These are phyloP conservation scores for Leptura quadrifasciata DNA, from an alignment of 2,888 invertebrate species.

Conservation along the genomic window DNA sequence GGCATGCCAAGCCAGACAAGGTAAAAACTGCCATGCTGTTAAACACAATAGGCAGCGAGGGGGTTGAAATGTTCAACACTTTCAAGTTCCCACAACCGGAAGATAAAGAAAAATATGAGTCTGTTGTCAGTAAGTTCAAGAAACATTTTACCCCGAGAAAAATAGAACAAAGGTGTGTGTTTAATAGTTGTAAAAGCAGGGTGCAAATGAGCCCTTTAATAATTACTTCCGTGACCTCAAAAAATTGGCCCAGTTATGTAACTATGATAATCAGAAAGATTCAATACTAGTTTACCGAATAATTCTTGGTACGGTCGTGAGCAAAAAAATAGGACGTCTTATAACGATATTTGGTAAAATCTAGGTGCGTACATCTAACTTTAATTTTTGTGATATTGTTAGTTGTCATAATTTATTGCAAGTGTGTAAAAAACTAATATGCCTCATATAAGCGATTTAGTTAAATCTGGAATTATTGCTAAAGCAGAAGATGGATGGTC, in stretches of 20 bases:
- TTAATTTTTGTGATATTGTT: too few relatives aligned
- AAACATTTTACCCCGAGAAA: background rate
- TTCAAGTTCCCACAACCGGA: background rate
- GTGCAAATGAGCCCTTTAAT: constrained; percentile 24
- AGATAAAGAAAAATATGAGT: background rate
- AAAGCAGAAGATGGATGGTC: too few relatives aligned
- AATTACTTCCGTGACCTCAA: constrained; percentile 22
- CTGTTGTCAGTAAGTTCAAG: background rate
- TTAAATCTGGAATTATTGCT: too few relatives aligned
- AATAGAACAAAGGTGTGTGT: background rate
- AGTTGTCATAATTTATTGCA: too few relatives aligned
- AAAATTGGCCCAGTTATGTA: constrained; percentile 8
- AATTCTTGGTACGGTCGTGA: background rate
- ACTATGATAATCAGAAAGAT: background rate
- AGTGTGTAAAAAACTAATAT: too few relatives aligned
- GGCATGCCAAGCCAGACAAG: background rate
- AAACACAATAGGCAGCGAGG: constrained; percentile 2
- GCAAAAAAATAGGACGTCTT: too few relatives aligned
- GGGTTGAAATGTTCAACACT: constrained; percentile 24
- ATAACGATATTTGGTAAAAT: too few relatives aligned
- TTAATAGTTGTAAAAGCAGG: constrained; percentile 15
- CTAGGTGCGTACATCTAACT: too few relatives aligned
- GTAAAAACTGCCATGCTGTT: constrained; percentile 11
- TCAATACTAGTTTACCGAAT: background rate
- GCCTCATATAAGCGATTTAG: too few relatives aligned